A percentile compares a stretch with the other conserved stretches of the same genome.
phyloP scores from a whole-genome alignment of 37 sponge, comb jelly and placozoan genomes.

The Sycon ciliatum region DNA sequence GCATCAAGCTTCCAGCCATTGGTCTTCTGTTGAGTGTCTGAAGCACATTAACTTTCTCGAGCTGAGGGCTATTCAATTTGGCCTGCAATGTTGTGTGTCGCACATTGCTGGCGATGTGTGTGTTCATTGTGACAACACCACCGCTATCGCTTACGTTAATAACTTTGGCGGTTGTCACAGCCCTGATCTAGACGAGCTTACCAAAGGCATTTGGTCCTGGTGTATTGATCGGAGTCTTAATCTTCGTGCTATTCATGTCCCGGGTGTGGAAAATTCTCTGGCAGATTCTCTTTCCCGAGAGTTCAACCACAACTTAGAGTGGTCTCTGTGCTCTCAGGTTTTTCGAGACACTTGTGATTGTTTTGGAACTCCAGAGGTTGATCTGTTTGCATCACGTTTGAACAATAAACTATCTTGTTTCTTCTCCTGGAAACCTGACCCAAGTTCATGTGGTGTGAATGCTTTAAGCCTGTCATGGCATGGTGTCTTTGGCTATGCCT shows the following conservation, averaged over 20 bases:
- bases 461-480: no score
- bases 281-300: slow-evolving; percentile 34
- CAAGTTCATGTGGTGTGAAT: slow-evolving; percentile 36
- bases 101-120: no score
- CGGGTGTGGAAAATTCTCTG: slow-evolving; percentile 15
- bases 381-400: slow-evolving; percentile 34
- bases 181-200: not conserved
- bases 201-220: slow-evolving; percentile 35
- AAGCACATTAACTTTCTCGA: no score
- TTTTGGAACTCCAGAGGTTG: slow-evolving; percentile 17
- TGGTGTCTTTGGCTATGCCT: not conserved
- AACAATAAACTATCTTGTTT: slow-evolving; percentile 18
- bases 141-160: slow-evolving; percentile 32
- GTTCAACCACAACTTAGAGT: slow-evolving; percentile 27
- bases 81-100: no score
- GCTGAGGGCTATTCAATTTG: no score
- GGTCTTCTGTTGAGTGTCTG: no score
- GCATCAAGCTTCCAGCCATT: no score
- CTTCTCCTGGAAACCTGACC: slow-evolving; percentile 25
- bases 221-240: slow-evolving; percentile 32
- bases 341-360: slow-evolving; percentile 11
- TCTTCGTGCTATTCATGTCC: slow-evolving; percentile 28
- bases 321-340: slow-evolving; percentile 24
- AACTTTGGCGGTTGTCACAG: slow-evolving; percentile 31
- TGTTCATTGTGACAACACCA: slow-evolving; percentile 43